Percentiles rank a stretch among this genome's conserved stretches.
These are phyloP conservation scores for Tretioscincus oriximinensis DNA, from an alignment of 2,113 vertebrate species.

Conservation along the genomic window DNA sequence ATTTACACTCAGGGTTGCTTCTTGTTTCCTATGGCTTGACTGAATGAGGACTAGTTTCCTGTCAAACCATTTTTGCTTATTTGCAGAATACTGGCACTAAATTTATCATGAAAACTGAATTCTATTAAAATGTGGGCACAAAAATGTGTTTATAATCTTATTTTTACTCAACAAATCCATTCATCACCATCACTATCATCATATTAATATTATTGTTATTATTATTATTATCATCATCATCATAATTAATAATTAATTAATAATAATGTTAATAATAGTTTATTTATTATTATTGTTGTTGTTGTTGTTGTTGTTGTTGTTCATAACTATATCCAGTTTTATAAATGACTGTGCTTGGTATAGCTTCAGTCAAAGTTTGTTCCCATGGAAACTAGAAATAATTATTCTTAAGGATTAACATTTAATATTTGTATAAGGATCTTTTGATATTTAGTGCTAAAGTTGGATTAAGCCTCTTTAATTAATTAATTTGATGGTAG, in stretches of 20 bases:
- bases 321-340: not conserved
- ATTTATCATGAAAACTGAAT: not conserved
- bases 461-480: conserved; percentile 18
- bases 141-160: not conserved
- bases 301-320: too few species aligned
- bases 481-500: conserved; percentile 23
- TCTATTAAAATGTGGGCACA: not conserved
- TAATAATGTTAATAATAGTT: not conserved
- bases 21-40: too few species aligned
- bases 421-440: not conserved
- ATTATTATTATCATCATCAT: too few species aligned
- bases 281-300: too few species aligned
- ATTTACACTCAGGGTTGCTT: too few species aligned
- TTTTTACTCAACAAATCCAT: not conserved
- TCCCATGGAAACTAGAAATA: not conserved
- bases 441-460: not conserved
- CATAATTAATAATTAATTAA: too few species aligned
- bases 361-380: not conserved
- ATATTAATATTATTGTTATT: too few species aligned
- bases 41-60: too few species aligned
- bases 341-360: not conserved
- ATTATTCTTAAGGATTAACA: not conserved
- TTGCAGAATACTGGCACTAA: not conserved
- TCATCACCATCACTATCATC: too few species aligned
- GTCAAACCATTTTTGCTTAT: too few species aligned